Conservation (phyloP, 2,797 vertebrate genomes). For the Taenioides sp. region DNA sequence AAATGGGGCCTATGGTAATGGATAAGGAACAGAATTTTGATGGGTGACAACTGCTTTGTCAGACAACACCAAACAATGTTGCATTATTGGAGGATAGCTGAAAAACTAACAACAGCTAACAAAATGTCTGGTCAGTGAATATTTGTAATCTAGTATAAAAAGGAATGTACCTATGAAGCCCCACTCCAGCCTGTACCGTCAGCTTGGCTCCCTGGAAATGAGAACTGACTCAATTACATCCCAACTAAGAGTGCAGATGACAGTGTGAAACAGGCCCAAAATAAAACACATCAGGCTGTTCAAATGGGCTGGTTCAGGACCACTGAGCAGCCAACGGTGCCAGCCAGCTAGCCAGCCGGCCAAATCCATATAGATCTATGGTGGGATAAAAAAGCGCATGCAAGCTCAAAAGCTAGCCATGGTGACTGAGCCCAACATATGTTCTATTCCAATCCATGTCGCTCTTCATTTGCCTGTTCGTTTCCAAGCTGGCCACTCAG, state of each 20-base stretch:
- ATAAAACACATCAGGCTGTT: conserved; percentile 95
- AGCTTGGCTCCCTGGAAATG: conserved; percentile 83
- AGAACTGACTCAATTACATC: conserved; percentile 91
- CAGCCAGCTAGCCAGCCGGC: conserved; percentile 58
- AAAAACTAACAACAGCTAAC: background rate
- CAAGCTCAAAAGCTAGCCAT: conserved; percentile 60
- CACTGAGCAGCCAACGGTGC: conserved; percentile 72
- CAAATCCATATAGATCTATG: conserved; percentile 61
- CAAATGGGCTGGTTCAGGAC: conserved; percentile 93
- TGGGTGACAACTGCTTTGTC: too few species aligned
- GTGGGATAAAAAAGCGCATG: conserved; percentile 86
- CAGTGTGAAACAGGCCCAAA: conserved; percentile 83
- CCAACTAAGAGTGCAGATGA: conserved; percentile 86
- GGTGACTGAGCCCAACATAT: conserved; percentile 84
- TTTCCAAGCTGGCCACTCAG: conserved; percentile 24
- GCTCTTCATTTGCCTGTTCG: conserved; percentile 87
- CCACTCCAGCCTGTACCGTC: conserved; percentile 49
- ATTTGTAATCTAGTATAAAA: too few species aligned
- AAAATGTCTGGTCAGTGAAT: too few species aligned
- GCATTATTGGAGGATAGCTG: background rate
- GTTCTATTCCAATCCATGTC: conserved; percentile 90
- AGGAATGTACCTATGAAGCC: background rate
- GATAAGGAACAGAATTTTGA: too few species aligned
- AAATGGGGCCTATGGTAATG: too few species aligned
- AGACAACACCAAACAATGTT: too few species aligned